Percentiles rank a stretch among this genome's conserved stretches.
Evolutionary conservation across 2,113 vertebrate species (phyloP).

Genomic region (Conger conger): DNA sequence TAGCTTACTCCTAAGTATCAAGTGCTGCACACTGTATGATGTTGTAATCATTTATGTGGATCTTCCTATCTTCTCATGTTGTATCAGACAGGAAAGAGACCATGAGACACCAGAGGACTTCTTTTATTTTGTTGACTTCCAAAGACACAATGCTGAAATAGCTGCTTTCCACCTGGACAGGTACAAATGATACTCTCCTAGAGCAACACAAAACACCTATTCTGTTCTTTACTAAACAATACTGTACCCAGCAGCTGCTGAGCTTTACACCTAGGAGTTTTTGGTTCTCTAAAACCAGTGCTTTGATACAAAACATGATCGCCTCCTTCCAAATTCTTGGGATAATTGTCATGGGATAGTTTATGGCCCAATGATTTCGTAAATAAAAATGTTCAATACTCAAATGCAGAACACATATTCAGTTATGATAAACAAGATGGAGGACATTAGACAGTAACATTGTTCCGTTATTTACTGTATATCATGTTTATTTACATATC

Average conservation of each 20-base stretch:
- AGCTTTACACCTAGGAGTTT: no score
- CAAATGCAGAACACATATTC: no score
- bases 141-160: conserved; percentile 96
- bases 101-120: conserved; percentile 87
- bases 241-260: neutral
- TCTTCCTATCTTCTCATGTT: neutral
- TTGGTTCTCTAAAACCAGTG: neutral
- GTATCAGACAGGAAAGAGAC: conserved; percentile 83
- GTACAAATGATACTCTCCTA: conserved; percentile 55
- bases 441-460: neutral
- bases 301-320: neutral
- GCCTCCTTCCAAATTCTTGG: neutral
- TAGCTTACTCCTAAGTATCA: neutral
- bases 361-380: neutral
- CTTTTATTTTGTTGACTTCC: conserved; percentile 94
- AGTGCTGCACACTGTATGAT: neutral
- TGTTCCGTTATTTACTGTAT: neutral
- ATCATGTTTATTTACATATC: neutral
- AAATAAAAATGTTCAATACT: neutral
- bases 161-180: conserved; percentile 97
- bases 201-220: neutral
- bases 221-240: conserved; percentile 4
- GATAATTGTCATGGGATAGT: neutral
- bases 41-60: neutral
- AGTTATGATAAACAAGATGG: neutral